Evolutionary conservation across 2,888 invertebrate species (phyloP).

Genomic region (Adelognathus sp.): DNA sequence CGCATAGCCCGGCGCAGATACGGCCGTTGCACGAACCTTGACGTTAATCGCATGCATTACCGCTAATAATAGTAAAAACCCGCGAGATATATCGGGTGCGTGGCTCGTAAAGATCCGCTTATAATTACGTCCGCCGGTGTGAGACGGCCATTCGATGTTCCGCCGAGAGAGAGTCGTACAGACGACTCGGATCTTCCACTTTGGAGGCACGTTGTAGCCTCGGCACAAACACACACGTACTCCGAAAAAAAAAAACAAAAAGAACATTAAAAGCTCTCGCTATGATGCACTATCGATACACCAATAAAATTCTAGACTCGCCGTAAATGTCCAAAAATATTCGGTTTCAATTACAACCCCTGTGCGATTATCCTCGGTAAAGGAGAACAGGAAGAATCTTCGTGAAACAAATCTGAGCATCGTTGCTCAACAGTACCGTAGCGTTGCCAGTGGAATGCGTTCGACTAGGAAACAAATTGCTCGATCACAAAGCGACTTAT

Average conservation of each 20-base stretch:
- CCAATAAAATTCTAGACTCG: not conserved
- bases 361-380: not conserved
- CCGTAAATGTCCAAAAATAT: not conserved
- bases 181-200: conserved; percentile 23
- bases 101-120: conserved; percentile 62
- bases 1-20: conserved; percentile 50
- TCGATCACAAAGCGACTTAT: too few relatives aligned
- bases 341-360: not conserved
- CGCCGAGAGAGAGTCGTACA: conserved; percentile 17
- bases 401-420: not conserved
- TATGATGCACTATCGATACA: not conserved
- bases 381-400: not conserved
- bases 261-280: not conserved
- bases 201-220: conserved; percentile 17
- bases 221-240: not conserved
- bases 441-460: not conserved
- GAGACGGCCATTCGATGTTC: conserved; percentile 22
- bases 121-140: conserved; percentile 66
- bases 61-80: conserved; percentile 71
- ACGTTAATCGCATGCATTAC: conserved; percentile 77
- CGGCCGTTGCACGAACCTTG: conserved; percentile 72
- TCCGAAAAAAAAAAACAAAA: too few relatives aligned
- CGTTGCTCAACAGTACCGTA: too few relatives aligned
- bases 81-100: conserved; percentile 57
- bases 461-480: not conserved